phyloP scores from a whole-genome alignment of 1,140 invertebrate genomes.

The Caerostris extrusa region DNA sequence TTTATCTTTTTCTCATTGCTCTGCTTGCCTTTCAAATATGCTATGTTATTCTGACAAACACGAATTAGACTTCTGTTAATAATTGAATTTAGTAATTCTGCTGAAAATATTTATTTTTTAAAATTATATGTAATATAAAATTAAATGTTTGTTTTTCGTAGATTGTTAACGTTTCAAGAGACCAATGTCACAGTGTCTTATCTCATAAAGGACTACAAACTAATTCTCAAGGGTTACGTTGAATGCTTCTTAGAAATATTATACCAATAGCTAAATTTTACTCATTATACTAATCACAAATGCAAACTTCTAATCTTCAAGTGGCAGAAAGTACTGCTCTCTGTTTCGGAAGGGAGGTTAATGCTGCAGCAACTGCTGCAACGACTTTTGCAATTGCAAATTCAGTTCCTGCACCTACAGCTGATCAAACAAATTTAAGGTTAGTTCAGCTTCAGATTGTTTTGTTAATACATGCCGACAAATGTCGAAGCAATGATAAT shows the following conservation, averaged over 20 bases:
- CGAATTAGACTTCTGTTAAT: no score
- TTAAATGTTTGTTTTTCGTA: neutral
- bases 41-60: no score
- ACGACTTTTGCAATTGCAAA: neutral
- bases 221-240: neutral
- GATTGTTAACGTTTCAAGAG: neutral
- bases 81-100: no score
- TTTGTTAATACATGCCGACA: slow-evolving; percentile 97
- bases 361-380: neutral
- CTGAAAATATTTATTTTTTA: no score
- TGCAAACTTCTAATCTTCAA: slow-evolving; percentile 37
- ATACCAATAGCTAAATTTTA: slow-evolving; percentile 28
- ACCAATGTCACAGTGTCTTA: neutral
- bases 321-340: slow-evolving; percentile 40
- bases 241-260: neutral
- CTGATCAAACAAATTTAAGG: slow-evolving; percentile 93
- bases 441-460: slow-evolving; percentile 99
- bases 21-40: no score
- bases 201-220: neutral
- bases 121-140: no score
- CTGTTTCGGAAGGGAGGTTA: neutral
- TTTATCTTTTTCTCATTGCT: no score
- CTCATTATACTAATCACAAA: neutral
- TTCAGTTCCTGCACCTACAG: neutral
- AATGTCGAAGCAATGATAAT: slow-evolving; percentile 82